phyloP scores from a whole-genome alignment of 2,113 vertebrate genomes.

The Mormyrus lacerda region DNA sequence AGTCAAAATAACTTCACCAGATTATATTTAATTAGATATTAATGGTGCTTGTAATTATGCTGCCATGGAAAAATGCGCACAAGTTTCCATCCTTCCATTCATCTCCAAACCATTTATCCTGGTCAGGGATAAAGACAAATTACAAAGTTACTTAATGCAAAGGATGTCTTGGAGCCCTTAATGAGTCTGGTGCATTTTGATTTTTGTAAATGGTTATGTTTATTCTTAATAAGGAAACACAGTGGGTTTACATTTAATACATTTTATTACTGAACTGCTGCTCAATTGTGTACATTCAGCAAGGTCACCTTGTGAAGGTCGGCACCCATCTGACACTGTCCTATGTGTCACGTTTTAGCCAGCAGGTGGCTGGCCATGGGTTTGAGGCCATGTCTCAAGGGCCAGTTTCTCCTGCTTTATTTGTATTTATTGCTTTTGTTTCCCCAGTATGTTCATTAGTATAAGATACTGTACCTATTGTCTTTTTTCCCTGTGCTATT shows the following conservation, averaged over 20 bases:
- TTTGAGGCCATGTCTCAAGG: too few species aligned
- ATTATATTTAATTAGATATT: neutral
- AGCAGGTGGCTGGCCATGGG: too few species aligned
- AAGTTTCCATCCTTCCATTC: neutral
- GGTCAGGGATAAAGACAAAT: neutral
- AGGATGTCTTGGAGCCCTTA: neutral
- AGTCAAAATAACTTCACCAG: neutral
- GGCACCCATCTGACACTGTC: too few species aligned
- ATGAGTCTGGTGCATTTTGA: neutral
- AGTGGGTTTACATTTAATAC: neutral
- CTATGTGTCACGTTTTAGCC: too few species aligned
- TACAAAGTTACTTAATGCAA: neutral
- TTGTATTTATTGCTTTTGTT: too few species aligned
- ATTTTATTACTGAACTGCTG: neutral
- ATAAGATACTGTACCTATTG: too few species aligned
- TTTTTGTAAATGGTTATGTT: neutral
- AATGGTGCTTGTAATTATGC: neutral
- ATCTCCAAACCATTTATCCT: neutral
- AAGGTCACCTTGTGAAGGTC: too few species aligned
- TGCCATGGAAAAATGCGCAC: neutral
- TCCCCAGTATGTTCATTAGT: too few species aligned
- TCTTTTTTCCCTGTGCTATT: too few species aligned
- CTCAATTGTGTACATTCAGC: neutral
- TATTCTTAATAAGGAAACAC: neutral
- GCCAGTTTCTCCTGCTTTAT: too few species aligned